These are phyloP conservation scores for Corythaeola cristata DNA, from an alignment of 2,113 vertebrate genomes.

Conservation along the genomic window DNA sequence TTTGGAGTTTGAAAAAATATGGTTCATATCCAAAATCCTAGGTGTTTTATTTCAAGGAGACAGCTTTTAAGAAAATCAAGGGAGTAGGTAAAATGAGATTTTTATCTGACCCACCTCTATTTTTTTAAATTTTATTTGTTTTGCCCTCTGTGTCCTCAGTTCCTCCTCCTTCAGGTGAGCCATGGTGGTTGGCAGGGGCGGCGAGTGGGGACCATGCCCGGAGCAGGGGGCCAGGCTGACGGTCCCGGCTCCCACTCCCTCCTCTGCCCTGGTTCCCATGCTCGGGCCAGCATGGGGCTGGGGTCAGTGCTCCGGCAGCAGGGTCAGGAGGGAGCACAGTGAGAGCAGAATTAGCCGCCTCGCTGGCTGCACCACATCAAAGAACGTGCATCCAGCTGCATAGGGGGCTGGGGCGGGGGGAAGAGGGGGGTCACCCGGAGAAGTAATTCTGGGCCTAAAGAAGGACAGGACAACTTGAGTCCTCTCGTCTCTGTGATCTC, in stretches of 20 bases:
- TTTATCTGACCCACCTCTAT: background rate
- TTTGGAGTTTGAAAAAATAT: background rate
- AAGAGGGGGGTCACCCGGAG: accelerated
- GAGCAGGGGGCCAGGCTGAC: background rate
- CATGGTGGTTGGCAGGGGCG: accelerated
- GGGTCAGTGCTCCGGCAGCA: background rate
- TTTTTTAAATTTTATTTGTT: background rate
- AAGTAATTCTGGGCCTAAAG: background rate
- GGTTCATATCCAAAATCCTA: background rate
- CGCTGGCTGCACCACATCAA: background rate
- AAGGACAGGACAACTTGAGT: background rate
- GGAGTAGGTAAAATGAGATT: background rate
- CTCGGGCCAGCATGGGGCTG: background rate
- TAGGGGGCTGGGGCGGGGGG: background rate
- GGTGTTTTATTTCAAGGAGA: background rate
- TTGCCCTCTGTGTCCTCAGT: background rate
- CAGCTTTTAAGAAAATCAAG: background rate
- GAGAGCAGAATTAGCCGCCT: background rate
- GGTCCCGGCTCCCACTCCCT: background rate
- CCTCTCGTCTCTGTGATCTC: accelerated
- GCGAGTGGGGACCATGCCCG: accelerated
- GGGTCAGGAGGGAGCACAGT: background rate
- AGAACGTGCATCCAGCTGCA: constrained; percentile 7
- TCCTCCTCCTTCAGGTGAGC: background rate
- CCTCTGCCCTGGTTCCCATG: background rate